phyloP scores from a whole-genome alignment of 1,140 invertebrate genomes.

The Venturia canescens region DNA sequence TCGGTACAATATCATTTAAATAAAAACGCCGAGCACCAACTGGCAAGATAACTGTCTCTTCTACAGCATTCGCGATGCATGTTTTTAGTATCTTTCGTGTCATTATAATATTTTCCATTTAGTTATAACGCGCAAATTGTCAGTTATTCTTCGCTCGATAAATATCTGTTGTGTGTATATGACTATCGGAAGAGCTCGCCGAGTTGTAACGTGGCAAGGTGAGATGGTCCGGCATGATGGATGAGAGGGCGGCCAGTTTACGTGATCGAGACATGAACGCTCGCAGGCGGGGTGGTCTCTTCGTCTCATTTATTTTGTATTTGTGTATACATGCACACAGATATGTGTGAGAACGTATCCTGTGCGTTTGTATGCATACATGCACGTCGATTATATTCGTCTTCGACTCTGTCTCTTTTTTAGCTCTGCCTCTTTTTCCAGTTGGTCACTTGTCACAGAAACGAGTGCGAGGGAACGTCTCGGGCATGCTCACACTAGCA shows the following conservation, averaged over 20 bases:
- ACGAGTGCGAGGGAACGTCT: constrained; percentile 31
- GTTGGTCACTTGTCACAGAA: constrained; percentile 20
- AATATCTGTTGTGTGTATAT: neutral
- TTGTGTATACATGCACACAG: constrained; percentile 31
- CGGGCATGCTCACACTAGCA: neutral
- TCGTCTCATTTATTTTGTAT: constrained; percentile 58
- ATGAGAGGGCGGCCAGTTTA: constrained; percentile 77
- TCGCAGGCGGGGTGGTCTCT: constrained; percentile 73
- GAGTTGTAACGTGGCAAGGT: constrained; percentile 63
- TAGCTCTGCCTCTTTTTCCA: neutral
- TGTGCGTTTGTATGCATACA: too few species aligned
- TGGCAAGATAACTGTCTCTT: too few species aligned
- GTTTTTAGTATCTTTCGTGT: too few species aligned
- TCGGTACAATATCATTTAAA: too few species aligned
- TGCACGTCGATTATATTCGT: neutral
- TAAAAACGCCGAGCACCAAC: too few species aligned
- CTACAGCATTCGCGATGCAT: too few species aligned
- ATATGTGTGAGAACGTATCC: neutral
- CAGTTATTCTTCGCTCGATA: neutral
- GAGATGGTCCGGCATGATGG: constrained; percentile 72
- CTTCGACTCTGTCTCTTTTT: constrained; percentile 35
- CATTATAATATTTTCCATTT: neutral
- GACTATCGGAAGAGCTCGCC: constrained; percentile 47
- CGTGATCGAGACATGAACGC: constrained; percentile 75
- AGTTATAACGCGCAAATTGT: neutral